These are phyloP conservation scores for Cantharis rufa DNA, from an alignment of 2,888 invertebrate genomes.

Conservation along the genomic window DNA sequence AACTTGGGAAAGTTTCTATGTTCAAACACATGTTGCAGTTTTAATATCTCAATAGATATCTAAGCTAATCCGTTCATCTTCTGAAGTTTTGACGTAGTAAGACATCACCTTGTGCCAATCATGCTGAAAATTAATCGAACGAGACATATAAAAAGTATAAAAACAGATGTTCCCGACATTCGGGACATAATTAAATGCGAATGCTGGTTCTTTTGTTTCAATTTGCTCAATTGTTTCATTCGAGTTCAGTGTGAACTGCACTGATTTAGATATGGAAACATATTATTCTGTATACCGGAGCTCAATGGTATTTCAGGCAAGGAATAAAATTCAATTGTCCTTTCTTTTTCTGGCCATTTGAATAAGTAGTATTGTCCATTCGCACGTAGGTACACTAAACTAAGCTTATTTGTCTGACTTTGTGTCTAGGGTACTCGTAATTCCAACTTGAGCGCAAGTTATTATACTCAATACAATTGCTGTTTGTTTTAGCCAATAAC, in stretches of 20 bases:
- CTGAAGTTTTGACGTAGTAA: neutral
- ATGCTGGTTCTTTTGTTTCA: neutral
- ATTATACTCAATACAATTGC: neutral
- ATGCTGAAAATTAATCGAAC: neutral
- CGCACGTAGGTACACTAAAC: neutral
- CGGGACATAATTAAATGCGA: neutral
- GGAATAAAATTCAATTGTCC: neutral
- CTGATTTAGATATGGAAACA: neutral
- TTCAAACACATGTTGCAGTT: neutral
- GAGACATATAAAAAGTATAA: neutral
- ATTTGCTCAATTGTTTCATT: neutral
- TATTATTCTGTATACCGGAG: neutral
- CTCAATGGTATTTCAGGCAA: neutral
- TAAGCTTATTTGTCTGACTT: neutral
- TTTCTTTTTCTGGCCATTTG: neutral
- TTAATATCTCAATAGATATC: neutral
- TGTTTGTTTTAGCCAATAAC: neutral
- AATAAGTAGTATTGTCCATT: neutral
- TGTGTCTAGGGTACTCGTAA: neutral
- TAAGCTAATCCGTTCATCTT: neutral
- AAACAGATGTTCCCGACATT: neutral
- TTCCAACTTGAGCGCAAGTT: neutral
- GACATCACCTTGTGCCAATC: neutral
- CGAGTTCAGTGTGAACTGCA: neutral
- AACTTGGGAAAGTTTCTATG: neutral